phyloP scores from a whole-genome alignment of 1,140 invertebrate genomes.

The Papilio machaon region DNA sequence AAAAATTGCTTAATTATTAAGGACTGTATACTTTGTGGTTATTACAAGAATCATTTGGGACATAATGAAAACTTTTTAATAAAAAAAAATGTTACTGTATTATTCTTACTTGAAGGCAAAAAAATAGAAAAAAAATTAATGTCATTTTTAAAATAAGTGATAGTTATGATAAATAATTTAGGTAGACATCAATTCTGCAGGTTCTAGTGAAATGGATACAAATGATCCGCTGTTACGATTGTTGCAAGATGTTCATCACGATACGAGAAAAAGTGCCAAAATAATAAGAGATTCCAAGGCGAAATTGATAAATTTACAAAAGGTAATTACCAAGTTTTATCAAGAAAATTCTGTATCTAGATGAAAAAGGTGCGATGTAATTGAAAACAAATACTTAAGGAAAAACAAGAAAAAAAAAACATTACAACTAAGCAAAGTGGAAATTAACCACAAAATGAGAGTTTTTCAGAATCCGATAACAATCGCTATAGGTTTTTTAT shows the following conservation, averaged over 20 bases:
- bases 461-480: not conserved
- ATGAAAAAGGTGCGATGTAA: not conserved
- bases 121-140: no score
- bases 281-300: conserved; percentile 64
- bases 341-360: not conserved
- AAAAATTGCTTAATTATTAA: no score
- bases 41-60: no score
- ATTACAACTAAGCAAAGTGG: not conserved
- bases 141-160: no score
- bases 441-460: not conserved
- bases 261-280: conserved; percentile 62
- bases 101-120: no score
- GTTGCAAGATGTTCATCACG: conserved; percentile 65
- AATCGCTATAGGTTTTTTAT: not conserved
- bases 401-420: not conserved
- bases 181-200: conserved; percentile 36
- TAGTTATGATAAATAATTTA: no score
- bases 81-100: not conserved
- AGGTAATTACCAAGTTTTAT: conserved; percentile 48
- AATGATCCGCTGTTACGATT: conserved; percentile 55
- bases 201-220: conserved; percentile 49
- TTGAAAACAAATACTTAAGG: not conserved
- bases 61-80: not conserved
- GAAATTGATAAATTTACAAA: conserved; percentile 67
- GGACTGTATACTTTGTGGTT: no score